Evolutionary conservation across 2,113 vertebrate genomes (phyloP).

Genomic region (Barbus barbus): DNA sequence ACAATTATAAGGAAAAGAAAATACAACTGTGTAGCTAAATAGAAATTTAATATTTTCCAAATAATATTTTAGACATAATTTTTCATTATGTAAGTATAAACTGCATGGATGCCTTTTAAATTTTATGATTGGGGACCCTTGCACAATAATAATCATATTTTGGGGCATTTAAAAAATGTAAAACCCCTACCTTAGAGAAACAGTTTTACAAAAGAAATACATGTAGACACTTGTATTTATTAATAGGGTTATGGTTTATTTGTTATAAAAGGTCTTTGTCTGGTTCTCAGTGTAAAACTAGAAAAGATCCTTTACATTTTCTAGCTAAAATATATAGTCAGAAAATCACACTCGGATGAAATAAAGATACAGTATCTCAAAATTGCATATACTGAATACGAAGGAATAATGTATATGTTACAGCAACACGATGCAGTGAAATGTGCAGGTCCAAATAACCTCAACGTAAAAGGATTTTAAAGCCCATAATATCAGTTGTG

Average conservation of each 20-base stretch:
- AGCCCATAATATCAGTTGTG: not conserved
- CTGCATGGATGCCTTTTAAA: not conserved
- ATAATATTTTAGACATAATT: not conserved
- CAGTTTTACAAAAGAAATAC: not conserved
- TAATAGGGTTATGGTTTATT: not conserved
- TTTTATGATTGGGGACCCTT: not conserved
- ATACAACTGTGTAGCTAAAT: not conserved
- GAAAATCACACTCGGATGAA: not conserved
- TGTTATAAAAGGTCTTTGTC: not conserved
- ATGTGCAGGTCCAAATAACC: not conserved
- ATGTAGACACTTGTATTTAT: not conserved
- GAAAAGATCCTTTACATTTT: not conserved
- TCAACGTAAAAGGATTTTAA: not conserved
- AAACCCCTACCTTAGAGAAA: not conserved
- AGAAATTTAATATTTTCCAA: not conserved
- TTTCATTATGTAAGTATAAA: not conserved
- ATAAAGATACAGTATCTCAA: not conserved
- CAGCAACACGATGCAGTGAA: not conserved
- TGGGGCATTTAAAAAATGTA: not conserved
- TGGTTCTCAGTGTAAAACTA: not conserved
- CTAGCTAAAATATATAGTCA: not conserved
- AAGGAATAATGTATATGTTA: not conserved
- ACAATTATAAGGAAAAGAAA: not conserved
- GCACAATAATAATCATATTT: not conserved
- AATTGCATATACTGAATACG: slow-evolving; percentile 16